These are phyloP conservation scores for Mellivora capensis DNA, from an alignment of 2,113 vertebrate genomes.

Conservation along the genomic window DNA sequence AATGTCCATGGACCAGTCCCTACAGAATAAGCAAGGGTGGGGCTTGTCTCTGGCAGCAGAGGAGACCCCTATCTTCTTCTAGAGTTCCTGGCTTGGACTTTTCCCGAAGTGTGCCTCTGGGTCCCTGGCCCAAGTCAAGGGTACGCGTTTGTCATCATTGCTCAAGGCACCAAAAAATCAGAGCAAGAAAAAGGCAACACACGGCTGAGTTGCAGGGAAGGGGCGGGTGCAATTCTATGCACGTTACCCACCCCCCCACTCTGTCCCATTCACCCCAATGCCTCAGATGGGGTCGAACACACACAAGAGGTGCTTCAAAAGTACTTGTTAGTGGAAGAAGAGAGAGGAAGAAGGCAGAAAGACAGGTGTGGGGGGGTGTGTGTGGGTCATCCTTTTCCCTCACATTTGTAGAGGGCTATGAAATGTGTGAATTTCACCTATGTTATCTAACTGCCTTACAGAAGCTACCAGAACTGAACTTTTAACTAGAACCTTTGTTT, in stretches of 20 bases:
- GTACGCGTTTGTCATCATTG: not conserved
- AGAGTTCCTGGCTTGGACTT: not conserved
- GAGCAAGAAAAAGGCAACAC: not conserved
- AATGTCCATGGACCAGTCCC: not conserved
- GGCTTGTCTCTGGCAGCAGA: not conserved
- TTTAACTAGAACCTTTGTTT: not conserved
- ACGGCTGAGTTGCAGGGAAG: not conserved
- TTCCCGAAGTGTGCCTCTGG: rapidly evolving
- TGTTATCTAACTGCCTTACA: not conserved
- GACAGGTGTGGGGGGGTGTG: not conserved
- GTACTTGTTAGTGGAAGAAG: not conserved
- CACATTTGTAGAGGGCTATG: not conserved
- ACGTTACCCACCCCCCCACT: not conserved
- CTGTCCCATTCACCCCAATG: not conserved
- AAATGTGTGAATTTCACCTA: not conserved
- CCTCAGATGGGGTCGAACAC: not conserved
- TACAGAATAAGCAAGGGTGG: no score
- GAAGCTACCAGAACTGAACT: not conserved
- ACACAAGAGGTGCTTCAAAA: not conserved
- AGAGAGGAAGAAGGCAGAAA: not conserved
- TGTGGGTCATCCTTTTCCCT: not conserved
- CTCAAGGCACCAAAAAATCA: not conserved
- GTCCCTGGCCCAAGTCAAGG: not conserved
- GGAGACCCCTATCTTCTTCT: not conserved
- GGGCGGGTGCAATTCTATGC: not conserved